Conservation (phyloP, 2,113 vertebrate genomes). For the Chauna torquata region DNA sequence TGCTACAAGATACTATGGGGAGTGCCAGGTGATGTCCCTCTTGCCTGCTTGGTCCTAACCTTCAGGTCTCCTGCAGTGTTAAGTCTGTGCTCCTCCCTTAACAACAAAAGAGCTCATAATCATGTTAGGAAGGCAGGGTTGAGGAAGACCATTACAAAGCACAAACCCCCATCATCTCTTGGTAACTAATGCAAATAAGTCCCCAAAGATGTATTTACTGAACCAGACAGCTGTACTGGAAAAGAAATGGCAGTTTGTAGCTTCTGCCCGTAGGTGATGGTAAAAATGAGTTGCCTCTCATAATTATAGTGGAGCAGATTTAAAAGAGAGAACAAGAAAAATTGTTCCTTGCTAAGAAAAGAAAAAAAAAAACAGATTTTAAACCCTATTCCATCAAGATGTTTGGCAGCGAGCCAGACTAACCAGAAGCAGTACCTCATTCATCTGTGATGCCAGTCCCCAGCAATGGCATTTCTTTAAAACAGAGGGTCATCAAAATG, state of each 20-base stretch:
- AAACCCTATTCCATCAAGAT: neutral
- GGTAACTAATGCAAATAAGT: conserved; percentile 3
- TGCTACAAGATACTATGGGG: neutral
- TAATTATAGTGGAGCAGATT: neutral
- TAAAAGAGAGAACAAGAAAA: neutral
- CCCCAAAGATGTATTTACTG: conserved; percentile 21
- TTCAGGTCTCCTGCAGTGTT: neutral
- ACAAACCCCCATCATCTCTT: neutral
- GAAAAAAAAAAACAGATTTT: too few species aligned
- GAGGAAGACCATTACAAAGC: neutral
- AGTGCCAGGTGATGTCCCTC: neutral
- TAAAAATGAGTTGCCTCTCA: neutral
- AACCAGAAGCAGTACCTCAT: neutral
- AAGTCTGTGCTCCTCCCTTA: neutral
- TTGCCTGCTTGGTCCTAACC: neutral
- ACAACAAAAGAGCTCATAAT: neutral
- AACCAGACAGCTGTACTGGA: conserved; percentile 43
- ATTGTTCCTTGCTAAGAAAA: neutral
- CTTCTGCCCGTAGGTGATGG: neutral
- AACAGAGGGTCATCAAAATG: neutral
- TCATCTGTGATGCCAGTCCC: neutral
- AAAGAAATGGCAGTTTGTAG: neutral
- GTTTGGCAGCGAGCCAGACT: neutral
- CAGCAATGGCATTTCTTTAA: neutral
- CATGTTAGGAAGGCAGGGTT: neutral